phyloP scores from a whole-genome alignment of 2,113 vertebrate genomes.

The Onychorhynchus coronatus region DNA sequence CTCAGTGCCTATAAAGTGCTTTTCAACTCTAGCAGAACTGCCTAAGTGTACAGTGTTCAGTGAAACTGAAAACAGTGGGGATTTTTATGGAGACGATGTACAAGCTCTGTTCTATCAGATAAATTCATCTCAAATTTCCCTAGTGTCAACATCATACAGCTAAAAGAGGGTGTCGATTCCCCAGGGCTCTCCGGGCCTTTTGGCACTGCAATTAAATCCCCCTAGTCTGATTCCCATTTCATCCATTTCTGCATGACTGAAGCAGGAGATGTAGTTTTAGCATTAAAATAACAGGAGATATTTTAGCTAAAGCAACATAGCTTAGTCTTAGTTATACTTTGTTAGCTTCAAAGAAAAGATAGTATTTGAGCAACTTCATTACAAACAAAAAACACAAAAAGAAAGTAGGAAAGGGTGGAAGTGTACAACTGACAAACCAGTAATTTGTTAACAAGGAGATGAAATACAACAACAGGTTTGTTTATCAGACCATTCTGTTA shows the following conservation, averaged over 20 bases:
- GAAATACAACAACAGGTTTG: not conserved
- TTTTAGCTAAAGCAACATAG: not conserved
- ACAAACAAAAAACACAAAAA: not conserved
- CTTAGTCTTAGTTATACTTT: slow-evolving; percentile 3
- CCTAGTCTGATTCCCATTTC: slow-evolving; percentile 6
- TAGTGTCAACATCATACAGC: not conserved
- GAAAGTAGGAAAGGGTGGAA: not conserved
- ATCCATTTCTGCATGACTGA: slow-evolving; percentile 34
- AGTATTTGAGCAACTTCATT: not conserved
- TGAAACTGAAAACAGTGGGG: not conserved
- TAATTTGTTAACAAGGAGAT: slow-evolving; percentile 3
- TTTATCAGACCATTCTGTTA: slow-evolving; percentile 41
- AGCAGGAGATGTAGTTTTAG: not conserved
- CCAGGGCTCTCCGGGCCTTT: not conserved
- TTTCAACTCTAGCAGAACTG: slow-evolving; percentile 9
- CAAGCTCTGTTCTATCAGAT: not conserved
- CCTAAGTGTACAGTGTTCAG: not conserved
- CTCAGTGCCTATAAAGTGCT: slow-evolving; percentile 30
- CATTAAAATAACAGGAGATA: not conserved
- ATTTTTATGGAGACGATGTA: slow-evolving; percentile 1
- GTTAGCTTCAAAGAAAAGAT: slow-evolving; percentile 7
- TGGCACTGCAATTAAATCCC: slow-evolving; percentile 15
- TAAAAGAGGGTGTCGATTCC: not conserved
- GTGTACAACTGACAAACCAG: not conserved
- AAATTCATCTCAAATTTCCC: slow-evolving; percentile 12